Evolutionary conservation across 2,113 vertebrate species (phyloP).

Genomic region (Crocuta crocuta): DNA sequence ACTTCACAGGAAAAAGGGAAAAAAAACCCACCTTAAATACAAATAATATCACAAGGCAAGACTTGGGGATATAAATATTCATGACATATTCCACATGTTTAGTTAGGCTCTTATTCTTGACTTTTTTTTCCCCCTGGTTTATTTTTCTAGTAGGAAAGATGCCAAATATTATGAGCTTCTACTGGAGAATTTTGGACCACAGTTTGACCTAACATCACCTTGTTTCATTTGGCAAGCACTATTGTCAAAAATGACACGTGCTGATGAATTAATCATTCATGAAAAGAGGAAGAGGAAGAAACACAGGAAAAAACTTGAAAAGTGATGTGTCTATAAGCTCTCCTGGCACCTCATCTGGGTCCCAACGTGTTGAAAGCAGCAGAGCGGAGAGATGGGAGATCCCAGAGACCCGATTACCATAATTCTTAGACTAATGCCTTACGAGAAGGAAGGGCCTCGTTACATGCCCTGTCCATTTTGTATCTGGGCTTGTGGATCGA

Average conservation of each 20-base stretch:
- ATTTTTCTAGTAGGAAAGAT: slow-evolving; percentile 64
- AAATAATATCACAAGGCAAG: slow-evolving; percentile 60
- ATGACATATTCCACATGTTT: slow-evolving; percentile 76
- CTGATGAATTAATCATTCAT: slow-evolving; percentile 21
- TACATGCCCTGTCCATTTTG: not conserved
- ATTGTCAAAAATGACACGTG: slow-evolving; percentile 54
- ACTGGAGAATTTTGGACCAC: not conserved
- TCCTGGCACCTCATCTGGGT: not conserved
- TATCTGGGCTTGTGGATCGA: not conserved
- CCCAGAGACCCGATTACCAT: not conserved
- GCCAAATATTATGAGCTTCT: slow-evolving; percentile 47
- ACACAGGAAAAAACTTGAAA: not conserved
- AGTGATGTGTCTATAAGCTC: not conserved
- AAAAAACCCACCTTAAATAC: slow-evolving; percentile 69
- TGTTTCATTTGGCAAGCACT: slow-evolving; percentile 32
- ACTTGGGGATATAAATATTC: slow-evolving; percentile 78
- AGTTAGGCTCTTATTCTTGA: slow-evolving; percentile 67
- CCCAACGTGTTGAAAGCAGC: not conserved
- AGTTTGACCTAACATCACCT: not conserved
- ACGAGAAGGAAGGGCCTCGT: not conserved
- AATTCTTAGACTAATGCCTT: not conserved
- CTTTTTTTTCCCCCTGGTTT: not conserved
- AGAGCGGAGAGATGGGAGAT: not conserved
- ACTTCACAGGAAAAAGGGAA: slow-evolving; percentile 48
- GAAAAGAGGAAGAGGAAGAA: not conserved